A percentile compares a stretch with the other conserved stretches of the same genome.
Conservation (phyloP, 2,113 vertebrate species). For the Anhinga rufa region DNA sequence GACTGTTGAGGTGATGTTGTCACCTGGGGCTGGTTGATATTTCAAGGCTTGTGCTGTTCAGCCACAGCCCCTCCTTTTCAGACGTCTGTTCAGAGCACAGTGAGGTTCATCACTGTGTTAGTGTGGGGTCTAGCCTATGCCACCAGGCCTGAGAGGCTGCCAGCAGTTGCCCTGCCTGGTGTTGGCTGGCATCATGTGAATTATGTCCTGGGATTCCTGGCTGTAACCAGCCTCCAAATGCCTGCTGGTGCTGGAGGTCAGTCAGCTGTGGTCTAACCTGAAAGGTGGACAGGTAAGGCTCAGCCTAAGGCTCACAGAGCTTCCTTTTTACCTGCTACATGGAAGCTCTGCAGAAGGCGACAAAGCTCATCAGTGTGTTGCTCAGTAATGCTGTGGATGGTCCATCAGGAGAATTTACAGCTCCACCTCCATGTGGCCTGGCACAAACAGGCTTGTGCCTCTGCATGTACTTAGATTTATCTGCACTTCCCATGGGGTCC, state of each 20-base stretch:
- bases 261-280: not conserved
- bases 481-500: not conserved
- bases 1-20: not conserved
- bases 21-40: not conserved
- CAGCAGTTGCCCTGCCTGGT: not conserved
- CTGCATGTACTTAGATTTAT: not conserved
- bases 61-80: not conserved
- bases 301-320: not conserved
- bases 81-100: fast-evolving
- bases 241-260: not conserved
- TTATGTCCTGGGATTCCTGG: not conserved
- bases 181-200: not conserved
- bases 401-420: not conserved
- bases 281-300: too few species aligned
- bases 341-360: not conserved
- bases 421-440: not conserved
- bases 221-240: not conserved
- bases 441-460: not conserved
- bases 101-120: too few species aligned
- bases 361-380: not conserved
- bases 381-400: fast-evolving
- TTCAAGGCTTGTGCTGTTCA: not conserved
- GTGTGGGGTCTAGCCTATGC: not conserved
- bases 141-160: not conserved
- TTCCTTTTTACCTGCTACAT: fast-evolving